Evolutionary conservation across 2,113 vertebrate species (phyloP).

Genomic region (Dromaius novaehollandiae): DNA sequence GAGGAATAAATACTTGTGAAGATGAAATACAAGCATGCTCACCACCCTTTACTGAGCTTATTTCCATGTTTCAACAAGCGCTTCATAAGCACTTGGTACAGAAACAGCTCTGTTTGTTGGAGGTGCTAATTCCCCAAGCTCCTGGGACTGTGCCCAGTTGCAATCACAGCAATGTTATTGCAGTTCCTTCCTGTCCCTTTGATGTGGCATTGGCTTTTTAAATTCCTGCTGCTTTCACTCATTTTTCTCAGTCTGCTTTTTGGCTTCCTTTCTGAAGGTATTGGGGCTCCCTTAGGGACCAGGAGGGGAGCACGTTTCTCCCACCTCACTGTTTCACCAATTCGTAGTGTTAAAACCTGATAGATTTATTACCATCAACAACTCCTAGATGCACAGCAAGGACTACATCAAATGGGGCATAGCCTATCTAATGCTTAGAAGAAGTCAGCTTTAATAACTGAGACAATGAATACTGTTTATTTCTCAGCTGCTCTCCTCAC

Average conservation of each 20-base stretch:
- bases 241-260: conserved; percentile 51
- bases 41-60: conserved; percentile 18
- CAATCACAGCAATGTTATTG: conserved; percentile 73
- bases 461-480: neutral
- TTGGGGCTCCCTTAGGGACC: conserved; percentile 32
- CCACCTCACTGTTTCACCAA: conserved; percentile 13
- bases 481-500: neutral
- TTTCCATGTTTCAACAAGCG: conserved; percentile 15
- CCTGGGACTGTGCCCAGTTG: conserved; percentile 73
- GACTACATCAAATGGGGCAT: neutral
- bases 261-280: conserved; percentile 60
- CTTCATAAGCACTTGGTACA: conserved; percentile 52
- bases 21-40: neutral
- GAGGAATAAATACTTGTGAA: neutral
- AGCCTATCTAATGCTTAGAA: neutral
- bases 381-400: neutral
- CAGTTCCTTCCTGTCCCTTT: conserved; percentile 71
- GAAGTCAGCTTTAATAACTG: neutral
- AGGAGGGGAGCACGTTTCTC: neutral
- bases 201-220: conserved; percentile 70
- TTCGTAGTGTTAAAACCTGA: neutral
- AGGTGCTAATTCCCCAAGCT: conserved; percentile 52
- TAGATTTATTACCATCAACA: neutral
- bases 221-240: conserved; percentile 57
- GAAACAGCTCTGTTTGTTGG: conserved; percentile 61